Evolutionary conservation across 2,797 vertebrate genomes (phyloP).

Genomic region (Spheniscus humboldti): DNA sequence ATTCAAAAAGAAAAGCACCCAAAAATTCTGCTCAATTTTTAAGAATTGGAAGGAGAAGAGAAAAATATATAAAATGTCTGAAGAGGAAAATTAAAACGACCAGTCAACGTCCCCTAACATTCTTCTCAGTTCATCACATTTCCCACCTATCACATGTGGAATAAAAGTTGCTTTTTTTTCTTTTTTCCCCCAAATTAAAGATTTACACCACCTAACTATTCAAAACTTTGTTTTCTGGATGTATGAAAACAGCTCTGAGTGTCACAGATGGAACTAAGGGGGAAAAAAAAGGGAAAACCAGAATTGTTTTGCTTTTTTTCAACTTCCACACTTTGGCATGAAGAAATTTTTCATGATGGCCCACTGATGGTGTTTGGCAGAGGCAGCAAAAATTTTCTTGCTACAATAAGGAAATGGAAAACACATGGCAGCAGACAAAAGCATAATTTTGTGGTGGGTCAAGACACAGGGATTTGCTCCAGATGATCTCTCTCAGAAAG

Average conservation of each 20-base stretch:
- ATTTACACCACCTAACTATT: neutral
- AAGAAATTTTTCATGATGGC: neutral
- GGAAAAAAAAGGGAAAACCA: neutral
- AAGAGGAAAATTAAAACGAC: neutral
- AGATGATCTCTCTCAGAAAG: neutral
- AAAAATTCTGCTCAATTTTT: neutral
- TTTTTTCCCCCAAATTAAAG: neutral
- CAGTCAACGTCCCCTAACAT: rapidly evolving
- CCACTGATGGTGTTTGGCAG: neutral
- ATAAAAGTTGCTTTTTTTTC: neutral
- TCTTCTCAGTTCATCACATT: neutral
- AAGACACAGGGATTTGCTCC: neutral
- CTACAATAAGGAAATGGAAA: neutral
- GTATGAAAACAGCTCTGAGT: neutral
- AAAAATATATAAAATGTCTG: neutral
- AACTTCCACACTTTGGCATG: neutral
- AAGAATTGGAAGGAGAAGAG: neutral
- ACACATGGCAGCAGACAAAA: neutral
- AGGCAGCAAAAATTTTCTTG: neutral
- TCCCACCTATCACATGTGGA: neutral
- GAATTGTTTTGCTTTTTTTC: neutral
- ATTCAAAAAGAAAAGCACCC: neutral
- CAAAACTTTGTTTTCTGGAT: neutral
- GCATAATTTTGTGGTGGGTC: neutral
- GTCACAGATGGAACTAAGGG: neutral